Conservation (phyloP, 2,797 vertebrate species). For the Hydrophis major region DNA sequence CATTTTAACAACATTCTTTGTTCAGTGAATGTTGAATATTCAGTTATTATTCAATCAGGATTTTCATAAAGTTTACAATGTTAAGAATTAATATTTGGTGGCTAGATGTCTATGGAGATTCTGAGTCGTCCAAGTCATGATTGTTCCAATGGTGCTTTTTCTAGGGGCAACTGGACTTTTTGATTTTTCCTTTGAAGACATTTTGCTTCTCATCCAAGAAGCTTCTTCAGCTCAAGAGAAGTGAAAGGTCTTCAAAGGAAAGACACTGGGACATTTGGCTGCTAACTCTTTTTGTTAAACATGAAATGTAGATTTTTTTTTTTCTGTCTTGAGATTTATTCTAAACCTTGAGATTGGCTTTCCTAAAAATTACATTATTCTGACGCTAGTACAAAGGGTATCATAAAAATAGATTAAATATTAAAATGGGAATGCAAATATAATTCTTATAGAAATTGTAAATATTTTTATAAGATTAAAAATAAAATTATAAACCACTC, state of each 20-base stretch:
- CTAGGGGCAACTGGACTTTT: not conserved
- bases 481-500: not conserved
- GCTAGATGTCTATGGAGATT: not conserved
- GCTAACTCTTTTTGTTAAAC: not conserved
- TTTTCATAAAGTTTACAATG: not conserved
- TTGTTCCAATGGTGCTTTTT: not conserved
- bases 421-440: not conserved
- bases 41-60: not conserved
- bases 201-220: no score
- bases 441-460: not conserved
- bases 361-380: not conserved
- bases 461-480: not conserved
- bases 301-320: not conserved
- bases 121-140: not conserved
- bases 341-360: not conserved
- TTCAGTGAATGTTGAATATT: not conserved
- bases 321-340: not conserved
- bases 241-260: no score
- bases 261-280: not conserved
- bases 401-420: not conserved
- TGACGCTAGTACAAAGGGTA: slow-evolving; percentile 10
- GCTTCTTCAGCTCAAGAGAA: no score
- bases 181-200: not conserved
- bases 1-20: not conserved
- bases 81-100: slow-evolving; percentile 1